Conservation (phyloP, 2,797 vertebrate species). For the Balearica regulorum region DNA sequence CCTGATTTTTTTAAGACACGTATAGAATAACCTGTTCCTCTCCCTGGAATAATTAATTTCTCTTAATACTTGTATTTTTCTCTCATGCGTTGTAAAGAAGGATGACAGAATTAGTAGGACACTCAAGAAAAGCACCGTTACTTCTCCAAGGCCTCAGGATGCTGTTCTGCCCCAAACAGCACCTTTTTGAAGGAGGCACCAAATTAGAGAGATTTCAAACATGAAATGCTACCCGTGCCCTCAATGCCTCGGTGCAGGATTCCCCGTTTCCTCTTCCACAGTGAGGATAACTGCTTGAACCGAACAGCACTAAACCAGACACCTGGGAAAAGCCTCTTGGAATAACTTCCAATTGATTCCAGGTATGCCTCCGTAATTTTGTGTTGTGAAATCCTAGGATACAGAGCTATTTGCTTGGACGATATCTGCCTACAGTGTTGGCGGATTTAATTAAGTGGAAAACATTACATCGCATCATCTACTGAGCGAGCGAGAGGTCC, state of each 20-base stretch:
- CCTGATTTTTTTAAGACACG: background rate
- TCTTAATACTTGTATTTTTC: background rate
- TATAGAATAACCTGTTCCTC: background rate
- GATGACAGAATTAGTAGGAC: background rate
- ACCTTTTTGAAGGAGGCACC: background rate
- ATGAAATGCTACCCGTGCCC: background rate
- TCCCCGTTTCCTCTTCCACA: background rate
- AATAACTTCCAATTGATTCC: background rate
- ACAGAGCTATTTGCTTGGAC: background rate
- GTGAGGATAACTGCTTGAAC: background rate
- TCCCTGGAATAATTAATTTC: background rate
- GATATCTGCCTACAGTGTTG: background rate
- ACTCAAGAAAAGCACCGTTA: background rate
- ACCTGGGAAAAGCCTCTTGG: background rate
- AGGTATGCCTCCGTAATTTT: background rate
- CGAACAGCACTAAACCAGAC: background rate
- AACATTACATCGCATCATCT: rapidly evolving
- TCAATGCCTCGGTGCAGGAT: background rate
- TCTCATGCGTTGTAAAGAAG: background rate
- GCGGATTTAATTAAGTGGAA: background rate
- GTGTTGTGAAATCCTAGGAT: background rate
- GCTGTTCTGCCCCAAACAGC: background rate
- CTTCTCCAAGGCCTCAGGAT: background rate
- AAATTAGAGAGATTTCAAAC: background rate
- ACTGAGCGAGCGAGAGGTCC: background rate